These are phyloP conservation scores for Echinarachnius parma DNA, from an alignment of 53 echinoderm and acorn worm species.

Conservation along the genomic window DNA sequence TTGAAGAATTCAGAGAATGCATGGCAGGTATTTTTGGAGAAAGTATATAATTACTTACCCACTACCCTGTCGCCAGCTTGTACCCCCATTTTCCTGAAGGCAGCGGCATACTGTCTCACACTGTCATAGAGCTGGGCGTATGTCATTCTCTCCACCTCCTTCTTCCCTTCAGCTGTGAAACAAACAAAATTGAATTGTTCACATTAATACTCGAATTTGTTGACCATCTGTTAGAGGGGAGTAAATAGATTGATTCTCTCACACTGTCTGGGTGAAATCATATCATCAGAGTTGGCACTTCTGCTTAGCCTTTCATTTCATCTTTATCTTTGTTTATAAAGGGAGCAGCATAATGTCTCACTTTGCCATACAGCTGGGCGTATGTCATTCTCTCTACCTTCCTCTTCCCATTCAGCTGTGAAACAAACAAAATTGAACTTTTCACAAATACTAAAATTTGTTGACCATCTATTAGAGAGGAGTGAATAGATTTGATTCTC, in stretches of 20 bases:
- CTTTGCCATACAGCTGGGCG: constrained; percentile 59
- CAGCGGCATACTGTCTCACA: constrained; percentile 68
- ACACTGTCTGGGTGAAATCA: too few relatives aligned
- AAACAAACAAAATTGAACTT: constrained; percentile 2
- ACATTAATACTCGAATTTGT: too few relatives aligned
- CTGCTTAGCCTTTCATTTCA: too few relatives aligned
- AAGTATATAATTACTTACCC: constrained; percentile 69
- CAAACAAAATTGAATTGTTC: constrained; percentile 7
- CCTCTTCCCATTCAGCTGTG: constrained; percentile 68
- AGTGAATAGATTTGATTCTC: too few relatives aligned
- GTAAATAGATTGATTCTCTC: too few relatives aligned
- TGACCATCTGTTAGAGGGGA: too few relatives aligned
- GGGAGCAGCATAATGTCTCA: constrained; percentile 67
- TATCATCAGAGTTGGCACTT: too few relatives aligned
- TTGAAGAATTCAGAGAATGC: too few relatives aligned
- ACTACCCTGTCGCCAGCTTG: constrained; percentile 87
- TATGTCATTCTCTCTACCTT: constrained; percentile 69
- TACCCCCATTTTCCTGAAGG: constrained; percentile 79
- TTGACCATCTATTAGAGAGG: too few relatives aligned
- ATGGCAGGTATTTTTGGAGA: too few relatives aligned
- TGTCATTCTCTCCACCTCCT: constrained; percentile 61
- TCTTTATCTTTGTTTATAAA: too few relatives aligned
- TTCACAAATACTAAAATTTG: too few relatives aligned
- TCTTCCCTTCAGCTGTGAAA: constrained; percentile 64
- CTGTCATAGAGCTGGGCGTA: constrained; percentile 63